phyloP scores from a whole-genome alignment of 1,140 invertebrate species.

The Drosophila rhopaloa region DNA sequence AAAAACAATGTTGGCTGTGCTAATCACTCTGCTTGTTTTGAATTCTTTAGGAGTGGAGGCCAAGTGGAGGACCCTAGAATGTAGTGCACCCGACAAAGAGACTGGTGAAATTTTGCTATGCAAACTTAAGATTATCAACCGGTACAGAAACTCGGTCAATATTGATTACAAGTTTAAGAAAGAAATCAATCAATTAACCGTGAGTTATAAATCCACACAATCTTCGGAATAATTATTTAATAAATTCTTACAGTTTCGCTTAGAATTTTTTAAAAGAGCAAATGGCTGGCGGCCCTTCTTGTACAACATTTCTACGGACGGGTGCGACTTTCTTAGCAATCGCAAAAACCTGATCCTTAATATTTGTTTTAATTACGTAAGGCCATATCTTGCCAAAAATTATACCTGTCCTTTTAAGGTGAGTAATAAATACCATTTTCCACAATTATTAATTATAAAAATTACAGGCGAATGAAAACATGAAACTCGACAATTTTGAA shows the following conservation, averaged over 20 bases:
- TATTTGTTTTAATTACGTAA: not conserved
- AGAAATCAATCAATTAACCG: not conserved
- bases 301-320: conserved; percentile 8
- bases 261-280: conserved; percentile 10
- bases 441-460: not conserved
- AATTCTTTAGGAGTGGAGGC: not conserved
- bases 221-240: not conserved
- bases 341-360: not conserved
- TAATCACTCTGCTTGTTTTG: not conserved
- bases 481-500: conserved; percentile 5
- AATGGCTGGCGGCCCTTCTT: conserved; percentile 15
- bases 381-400: not conserved
- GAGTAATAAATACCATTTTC: not conserved
- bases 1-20: not conserved
- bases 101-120: not conserved
- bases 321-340: not conserved
- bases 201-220: not conserved
- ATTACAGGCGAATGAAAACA: not conserved
- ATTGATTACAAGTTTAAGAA: not conserved
- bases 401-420: not conserved
- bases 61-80: not conserved
- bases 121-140: conserved; percentile 1
- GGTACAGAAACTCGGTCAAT: not conserved
- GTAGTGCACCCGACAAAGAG: not conserved
- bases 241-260: not conserved